A percentile compares a stretch with the other conserved stretches of the same genome.
Evolutionary conservation across 2,888 invertebrate species (phyloP).

Genomic region (Drosophila pseudotalamancana): DNA sequence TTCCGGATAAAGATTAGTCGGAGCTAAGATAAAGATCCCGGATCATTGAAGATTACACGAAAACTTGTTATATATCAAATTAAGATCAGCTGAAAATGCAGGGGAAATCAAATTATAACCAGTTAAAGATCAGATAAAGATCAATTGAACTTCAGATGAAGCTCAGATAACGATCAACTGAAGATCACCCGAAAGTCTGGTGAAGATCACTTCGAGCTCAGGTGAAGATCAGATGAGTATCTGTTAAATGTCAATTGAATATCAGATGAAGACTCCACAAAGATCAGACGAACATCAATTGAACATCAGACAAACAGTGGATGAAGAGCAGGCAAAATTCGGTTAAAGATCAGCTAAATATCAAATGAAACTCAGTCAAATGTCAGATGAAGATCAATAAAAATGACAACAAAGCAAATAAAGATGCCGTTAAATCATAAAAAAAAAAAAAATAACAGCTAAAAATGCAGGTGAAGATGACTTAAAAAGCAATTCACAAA

Average conservation of each 20-base stretch:
- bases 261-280: background rate
- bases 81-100: background rate
- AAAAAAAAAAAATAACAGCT: too few species aligned
- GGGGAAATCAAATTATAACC: background rate
- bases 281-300: background rate
- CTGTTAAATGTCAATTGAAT: background rate
- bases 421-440: too few species aligned
- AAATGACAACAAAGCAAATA: too few species aligned
- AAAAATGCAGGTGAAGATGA: too few species aligned
- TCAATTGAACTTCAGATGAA: background rate
- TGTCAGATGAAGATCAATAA: background rate
- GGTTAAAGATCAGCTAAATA: background rate
- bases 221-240: background rate
- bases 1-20: background rate
- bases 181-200: background rate
- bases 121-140: background rate
- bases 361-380: background rate
- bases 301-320: background rate
- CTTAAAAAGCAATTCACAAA: too few species aligned
- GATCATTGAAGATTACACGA: background rate
- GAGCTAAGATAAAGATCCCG: background rate
- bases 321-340: background rate
- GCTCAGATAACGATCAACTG: background rate
- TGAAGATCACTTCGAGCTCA: background rate
- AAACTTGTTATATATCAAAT: background rate